phyloP scores from a whole-genome alignment of 2,888 invertebrate genomes.

The Perizoma flavofasciatum region DNA sequence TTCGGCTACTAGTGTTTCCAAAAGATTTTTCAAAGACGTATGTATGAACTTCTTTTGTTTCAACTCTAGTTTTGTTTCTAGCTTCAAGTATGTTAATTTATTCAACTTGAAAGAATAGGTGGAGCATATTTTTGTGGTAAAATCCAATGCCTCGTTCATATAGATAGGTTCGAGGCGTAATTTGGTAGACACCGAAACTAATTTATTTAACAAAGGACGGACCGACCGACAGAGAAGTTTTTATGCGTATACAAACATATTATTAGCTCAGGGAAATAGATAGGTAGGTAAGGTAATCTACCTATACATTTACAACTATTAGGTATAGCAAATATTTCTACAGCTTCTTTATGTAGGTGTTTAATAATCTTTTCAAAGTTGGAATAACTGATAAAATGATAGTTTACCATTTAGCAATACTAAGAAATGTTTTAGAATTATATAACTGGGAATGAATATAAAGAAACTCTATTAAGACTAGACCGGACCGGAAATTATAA shows the following conservation, averaged over 20 bases:
- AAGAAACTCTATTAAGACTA: conserved; percentile 8
- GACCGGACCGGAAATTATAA: conserved; percentile 67
- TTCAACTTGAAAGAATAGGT: conserved; percentile 73
- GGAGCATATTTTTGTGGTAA: conserved; percentile 79
- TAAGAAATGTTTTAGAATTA: too few species aligned
- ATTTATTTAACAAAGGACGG: conserved; percentile 84
- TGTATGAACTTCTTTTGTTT: conserved; percentile 76
- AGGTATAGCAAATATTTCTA: neutral
- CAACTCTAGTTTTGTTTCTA: conserved; percentile 71
- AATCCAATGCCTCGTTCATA: conserved; percentile 73
- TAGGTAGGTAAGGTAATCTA: conserved; percentile 12
- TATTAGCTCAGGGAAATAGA: conserved; percentile 45
- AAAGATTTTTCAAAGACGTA: conserved; percentile 73
- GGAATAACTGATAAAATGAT: too few species aligned
- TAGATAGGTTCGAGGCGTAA: conserved; percentile 82
- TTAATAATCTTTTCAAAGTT: too few species aligned
- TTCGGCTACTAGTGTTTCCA: conserved; percentile 80
- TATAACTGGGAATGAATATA: conserved; percentile 1
- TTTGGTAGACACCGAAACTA: conserved; percentile 85
- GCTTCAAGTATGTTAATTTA: conserved; percentile 77
- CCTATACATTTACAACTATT: too few species aligned
- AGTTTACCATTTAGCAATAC: too few species aligned
- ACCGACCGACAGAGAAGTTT: conserved; percentile 79
- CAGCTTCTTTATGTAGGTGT: neutral
- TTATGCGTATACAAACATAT: conserved; percentile 79